Percentiles rank a stretch among this genome's conserved stretches.
Evolutionary conservation across 1,140 invertebrate genomes (phyloP).

Genomic region (Pteromalus puparum): DNA sequence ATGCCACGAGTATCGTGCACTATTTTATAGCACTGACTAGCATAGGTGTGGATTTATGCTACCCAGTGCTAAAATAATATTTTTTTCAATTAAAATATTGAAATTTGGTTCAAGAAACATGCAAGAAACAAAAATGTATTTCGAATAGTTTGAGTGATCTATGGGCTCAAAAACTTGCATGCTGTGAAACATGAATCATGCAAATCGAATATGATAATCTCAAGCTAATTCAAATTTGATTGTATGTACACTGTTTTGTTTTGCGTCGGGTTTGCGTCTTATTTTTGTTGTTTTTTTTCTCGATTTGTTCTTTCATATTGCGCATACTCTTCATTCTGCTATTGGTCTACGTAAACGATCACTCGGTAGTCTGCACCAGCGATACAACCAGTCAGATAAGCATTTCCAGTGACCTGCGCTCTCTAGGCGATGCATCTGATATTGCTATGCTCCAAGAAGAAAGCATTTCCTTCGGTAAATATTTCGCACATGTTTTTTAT

Average conservation of each 20-base stretch:
- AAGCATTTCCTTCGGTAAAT: constrained; percentile 74
- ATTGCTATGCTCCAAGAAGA: constrained; percentile 74
- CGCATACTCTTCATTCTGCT: constrained; percentile 69
- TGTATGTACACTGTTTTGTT: constrained; percentile 65
- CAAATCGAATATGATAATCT: constrained; percentile 13
- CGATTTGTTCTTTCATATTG: constrained; percentile 62
- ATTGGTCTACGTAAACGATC: constrained; percentile 67
- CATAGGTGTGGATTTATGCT: too few relatives aligned
- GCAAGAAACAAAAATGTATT: too few relatives aligned
- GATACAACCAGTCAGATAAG: constrained; percentile 75
- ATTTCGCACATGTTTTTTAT: constrained; percentile 56
- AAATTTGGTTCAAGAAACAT: too few relatives aligned
- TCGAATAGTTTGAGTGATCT: too few relatives aligned
- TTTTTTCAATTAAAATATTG: too few relatives aligned
- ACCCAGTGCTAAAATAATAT: too few relatives aligned
- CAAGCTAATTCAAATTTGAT: constrained; percentile 21
- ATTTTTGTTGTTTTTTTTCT: constrained; percentile 60
- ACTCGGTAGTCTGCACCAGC: constrained; percentile 72
- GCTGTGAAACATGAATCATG: background rate
- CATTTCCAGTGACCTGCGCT: constrained; percentile 74
- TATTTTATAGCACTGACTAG: too few relatives aligned
- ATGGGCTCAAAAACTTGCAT: too few relatives aligned
- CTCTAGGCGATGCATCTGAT: constrained; percentile 72
- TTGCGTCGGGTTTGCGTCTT: constrained; percentile 65
- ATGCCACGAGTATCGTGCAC: too few relatives aligned